phyloP scores from a whole-genome alignment of 2,888 invertebrate genomes.

The Lamellibrachia satsuma region DNA sequence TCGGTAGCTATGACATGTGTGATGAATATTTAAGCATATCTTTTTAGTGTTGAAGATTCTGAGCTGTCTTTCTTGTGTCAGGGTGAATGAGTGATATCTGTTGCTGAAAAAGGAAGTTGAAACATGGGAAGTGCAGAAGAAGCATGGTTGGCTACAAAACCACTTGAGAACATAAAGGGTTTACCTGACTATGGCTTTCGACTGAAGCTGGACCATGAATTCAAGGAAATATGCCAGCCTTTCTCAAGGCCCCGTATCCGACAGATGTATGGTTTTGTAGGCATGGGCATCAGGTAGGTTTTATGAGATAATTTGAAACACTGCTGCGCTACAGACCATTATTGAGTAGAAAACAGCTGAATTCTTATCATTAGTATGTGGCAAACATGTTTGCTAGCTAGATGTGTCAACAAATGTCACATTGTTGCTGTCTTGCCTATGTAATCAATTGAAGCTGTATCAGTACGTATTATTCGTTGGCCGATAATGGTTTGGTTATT shows the following conservation, averaged over 20 bases:
- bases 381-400: background rate
- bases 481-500: no score
- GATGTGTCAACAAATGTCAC: background rate
- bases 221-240: constrained; percentile 55
- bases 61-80: background rate
- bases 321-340: background rate
- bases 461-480: no score
- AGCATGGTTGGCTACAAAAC: constrained; percentile 43
- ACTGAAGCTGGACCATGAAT: constrained; percentile 52
- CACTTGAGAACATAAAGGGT: constrained; percentile 50
- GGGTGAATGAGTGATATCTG: background rate
- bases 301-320: background rate
- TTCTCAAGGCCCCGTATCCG: constrained; percentile 71
- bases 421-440: no score
- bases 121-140: constrained; percentile 22
- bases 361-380: background rate
- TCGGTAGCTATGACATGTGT: background rate
- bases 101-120: background rate
- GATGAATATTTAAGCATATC: background rate
- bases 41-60: background rate
- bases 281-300: constrained; percentile 78
- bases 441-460: no score
- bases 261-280: constrained; percentile 78
- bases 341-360: background rate
- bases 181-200: constrained; percentile 62